phyloP scores from a whole-genome alignment of 92 coral and sea anemone species.

The Zoanthus sociatus region DNA sequence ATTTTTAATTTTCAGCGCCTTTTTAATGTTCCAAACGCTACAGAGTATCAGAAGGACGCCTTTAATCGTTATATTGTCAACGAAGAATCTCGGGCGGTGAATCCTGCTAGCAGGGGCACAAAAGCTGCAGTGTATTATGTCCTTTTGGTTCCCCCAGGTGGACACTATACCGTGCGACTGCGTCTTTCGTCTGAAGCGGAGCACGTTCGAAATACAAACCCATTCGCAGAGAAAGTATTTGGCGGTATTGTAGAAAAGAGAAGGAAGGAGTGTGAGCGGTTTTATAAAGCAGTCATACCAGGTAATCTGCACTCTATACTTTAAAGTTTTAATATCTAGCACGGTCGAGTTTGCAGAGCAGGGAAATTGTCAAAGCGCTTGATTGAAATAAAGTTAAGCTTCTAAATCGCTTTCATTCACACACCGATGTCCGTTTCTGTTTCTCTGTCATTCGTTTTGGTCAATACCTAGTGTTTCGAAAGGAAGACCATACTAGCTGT shows the following conservation, averaged over 20 bases:
- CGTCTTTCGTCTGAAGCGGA: conserved; percentile 82
- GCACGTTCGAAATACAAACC: conserved; percentile 45
- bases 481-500: no score
- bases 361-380: no score
- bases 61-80: conserved; percentile 88
- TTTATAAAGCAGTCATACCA: conserved; percentile 85
- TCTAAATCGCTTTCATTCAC: no score
- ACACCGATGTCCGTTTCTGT: no score
- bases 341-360: no score
- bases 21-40: conserved; percentile 66
- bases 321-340: no score
- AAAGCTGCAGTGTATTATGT: conserved; percentile 86
- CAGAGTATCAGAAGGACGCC: conserved; percentile 94
- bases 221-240: conserved; percentile 80
- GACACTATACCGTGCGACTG: conserved; percentile 72
- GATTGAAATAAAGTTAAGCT: no score
- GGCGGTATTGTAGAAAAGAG: conserved; percentile 70
- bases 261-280: conserved; percentile 83
- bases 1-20: conserved; percentile 57
- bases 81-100: conserved; percentile 82
- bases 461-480: no score
- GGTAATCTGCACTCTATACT: conserved; percentile 32
- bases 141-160: conserved; percentile 80
- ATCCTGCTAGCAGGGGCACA: conserved; percentile 79
- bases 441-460: no score